Evolutionary conservation across 2,888 invertebrate species (phyloP).

Genomic region (Flabesymbios commensalis): DNA sequence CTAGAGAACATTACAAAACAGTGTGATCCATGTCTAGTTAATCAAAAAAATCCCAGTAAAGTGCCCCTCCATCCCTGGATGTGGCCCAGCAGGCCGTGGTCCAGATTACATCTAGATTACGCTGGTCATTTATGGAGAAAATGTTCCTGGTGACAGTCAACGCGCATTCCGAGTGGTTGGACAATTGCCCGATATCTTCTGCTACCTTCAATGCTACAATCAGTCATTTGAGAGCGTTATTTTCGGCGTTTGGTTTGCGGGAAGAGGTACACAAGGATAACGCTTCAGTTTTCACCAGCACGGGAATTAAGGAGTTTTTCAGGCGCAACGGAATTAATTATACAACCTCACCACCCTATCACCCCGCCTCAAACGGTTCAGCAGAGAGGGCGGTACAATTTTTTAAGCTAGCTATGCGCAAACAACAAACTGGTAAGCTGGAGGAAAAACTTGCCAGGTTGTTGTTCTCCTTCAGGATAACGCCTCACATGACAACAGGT

Average conservation of each 20-base stretch:
- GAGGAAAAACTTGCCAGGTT: too few species aligned
- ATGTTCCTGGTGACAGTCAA: constrained; percentile 37
- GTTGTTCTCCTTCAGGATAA: too few species aligned
- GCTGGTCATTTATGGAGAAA: constrained; percentile 34
- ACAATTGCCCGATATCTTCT: constrained; percentile 16
- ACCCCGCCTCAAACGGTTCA: too few species aligned
- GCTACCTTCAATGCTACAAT: constrained; percentile 30
- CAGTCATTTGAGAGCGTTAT: constrained; percentile 26
- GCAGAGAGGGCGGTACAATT: too few species aligned
- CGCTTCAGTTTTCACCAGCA: constrained; percentile 32
- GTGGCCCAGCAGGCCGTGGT: constrained; percentile 39
- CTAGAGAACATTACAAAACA: constrained; percentile 10
- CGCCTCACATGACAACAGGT: too few species aligned
- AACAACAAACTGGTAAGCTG: too few species aligned
- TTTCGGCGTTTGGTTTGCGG: constrained; percentile 34
- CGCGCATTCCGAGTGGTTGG: constrained; percentile 38
- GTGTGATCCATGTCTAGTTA: constrained; percentile 18
- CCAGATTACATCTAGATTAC: constrained; percentile 40
- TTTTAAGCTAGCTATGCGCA: too few species aligned
- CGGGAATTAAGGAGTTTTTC: constrained; percentile 31
- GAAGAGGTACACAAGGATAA: constrained; percentile 37
- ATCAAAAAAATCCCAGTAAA: constrained; percentile 23
- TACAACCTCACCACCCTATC: too few species aligned
- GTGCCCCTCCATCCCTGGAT: constrained; percentile 42
- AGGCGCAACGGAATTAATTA: constrained; percentile 29